Conservation (phyloP, 2,888 invertebrate genomes). For the Hypomecis atomaria region DNA sequence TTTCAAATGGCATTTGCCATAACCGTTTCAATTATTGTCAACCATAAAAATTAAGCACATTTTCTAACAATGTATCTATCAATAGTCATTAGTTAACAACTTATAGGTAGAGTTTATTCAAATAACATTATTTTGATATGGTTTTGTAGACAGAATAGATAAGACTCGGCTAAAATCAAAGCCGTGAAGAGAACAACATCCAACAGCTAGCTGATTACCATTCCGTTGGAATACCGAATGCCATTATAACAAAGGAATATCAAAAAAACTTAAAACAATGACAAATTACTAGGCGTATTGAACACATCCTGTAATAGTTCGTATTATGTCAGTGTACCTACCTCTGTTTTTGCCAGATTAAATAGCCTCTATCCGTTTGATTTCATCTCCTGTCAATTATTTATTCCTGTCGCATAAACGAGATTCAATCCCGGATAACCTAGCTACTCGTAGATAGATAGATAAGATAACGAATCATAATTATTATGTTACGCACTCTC, state of each 20-base stretch:
- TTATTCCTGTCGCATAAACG: background rate
- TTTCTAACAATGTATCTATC: background rate
- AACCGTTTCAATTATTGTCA: constrained; percentile 2
- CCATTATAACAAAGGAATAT: constrained; percentile 52
- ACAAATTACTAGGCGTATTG: constrained; percentile 51
- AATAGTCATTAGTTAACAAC: too few species aligned
- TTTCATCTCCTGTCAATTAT: constrained; percentile 3
- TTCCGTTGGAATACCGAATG: constrained; percentile 56
- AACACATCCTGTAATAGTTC: constrained; percentile 44
- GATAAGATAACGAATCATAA: too few species aligned
- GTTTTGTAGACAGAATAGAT: constrained; percentile 1
- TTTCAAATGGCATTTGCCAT: background rate
- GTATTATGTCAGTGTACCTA: constrained; percentile 18
- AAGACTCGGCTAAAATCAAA: constrained; percentile 21
- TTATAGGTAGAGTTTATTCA: too few species aligned
- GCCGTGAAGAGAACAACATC: constrained; percentile 40
- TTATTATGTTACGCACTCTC: too few species aligned
- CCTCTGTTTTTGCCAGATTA: constrained; percentile 29
- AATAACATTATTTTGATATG: too few species aligned
- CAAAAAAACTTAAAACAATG: constrained; percentile 62
- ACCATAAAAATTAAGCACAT: background rate
- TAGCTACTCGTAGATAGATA: too few species aligned
- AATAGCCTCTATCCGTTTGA: constrained; percentile 5
- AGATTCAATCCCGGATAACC: too few species aligned
- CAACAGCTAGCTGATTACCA: constrained; percentile 59